Conservation (phyloP, 2,888 invertebrate species). For the Tetragnatha montana region DNA sequence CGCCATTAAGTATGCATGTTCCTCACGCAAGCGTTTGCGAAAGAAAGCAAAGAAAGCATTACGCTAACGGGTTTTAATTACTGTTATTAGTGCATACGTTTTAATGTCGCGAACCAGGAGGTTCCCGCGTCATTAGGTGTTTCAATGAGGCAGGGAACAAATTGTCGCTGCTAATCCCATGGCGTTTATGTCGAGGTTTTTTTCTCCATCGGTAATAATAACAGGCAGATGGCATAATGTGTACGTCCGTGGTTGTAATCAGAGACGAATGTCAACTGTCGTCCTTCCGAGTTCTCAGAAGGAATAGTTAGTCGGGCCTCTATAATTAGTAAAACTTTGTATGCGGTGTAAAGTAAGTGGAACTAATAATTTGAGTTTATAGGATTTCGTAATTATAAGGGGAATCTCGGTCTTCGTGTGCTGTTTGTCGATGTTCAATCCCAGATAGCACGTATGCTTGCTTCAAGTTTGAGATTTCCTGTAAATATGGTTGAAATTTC, state of each 20-base stretch:
- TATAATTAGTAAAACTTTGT: not conserved
- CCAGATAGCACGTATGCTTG: no score
- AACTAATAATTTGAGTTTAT: not conserved
- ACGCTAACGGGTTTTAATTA: conserved; percentile 62
- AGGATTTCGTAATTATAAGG: not conserved
- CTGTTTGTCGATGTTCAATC: no score
- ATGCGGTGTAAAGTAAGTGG: not conserved
- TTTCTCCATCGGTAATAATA: conserved; percentile 32
- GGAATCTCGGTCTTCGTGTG: not conserved
- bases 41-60: conserved; percentile 27
- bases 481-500: no score
- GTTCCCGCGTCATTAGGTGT: conserved; percentile 26
- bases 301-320: not conserved
- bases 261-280: not conserved
- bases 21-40: conserved; percentile 10
- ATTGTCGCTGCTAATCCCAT: not conserved
- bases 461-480: no score
- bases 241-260: not conserved
- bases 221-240: conserved; percentile 10
- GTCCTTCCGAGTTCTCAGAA: not conserved
- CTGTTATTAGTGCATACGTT: conserved; percentile 41
- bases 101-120: conserved; percentile 25
- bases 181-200: conserved; percentile 10
- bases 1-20: conserved; percentile 38
- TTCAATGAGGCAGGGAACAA: not conserved